Conservation (phyloP, 2,888 invertebrate genomes). For the Lissonota sp. region DNA sequence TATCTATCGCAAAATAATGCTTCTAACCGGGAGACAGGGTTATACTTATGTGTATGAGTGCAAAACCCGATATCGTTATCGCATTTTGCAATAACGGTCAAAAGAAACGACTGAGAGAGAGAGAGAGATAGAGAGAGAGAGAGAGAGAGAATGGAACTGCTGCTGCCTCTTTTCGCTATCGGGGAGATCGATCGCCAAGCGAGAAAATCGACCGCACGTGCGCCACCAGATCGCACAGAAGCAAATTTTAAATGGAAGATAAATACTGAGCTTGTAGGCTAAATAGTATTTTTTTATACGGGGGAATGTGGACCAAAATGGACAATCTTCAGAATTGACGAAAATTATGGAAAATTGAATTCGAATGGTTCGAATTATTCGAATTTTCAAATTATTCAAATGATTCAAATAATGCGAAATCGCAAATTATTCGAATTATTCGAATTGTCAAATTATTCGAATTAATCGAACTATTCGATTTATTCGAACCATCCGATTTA, state of each 20-base stretch:
- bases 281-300: neutral
- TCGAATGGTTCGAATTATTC: too few species aligned
- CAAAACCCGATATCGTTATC: slow-evolving; percentile 50
- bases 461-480: too few species aligned
- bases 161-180: slow-evolving; percentile 36
- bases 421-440: too few species aligned
- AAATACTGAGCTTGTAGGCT: slow-evolving; percentile 8
- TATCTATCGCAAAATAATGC: slow-evolving; percentile 46
- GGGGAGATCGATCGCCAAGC: slow-evolving; percentile 45
- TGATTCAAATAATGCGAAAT: too few species aligned
- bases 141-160: neutral
- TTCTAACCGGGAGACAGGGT: neutral
- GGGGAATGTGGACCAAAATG: too few species aligned
- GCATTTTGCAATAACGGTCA: slow-evolving; percentile 60
- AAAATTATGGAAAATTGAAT: too few species aligned
- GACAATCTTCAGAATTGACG: too few species aligned
- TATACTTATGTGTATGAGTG: neutral
- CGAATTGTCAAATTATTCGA: too few species aligned
- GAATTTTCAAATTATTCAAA: too few species aligned
- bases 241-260: slow-evolving; percentile 32
- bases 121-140: neutral
- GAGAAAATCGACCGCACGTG: slow-evolving; percentile 69
- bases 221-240: slow-evolving; percentile 55
- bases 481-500: too few species aligned
- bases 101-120: neutral